Base-by-base conservation (phyloP, 2,888 invertebrate species). In the Melolontha melolontha region DNA sequence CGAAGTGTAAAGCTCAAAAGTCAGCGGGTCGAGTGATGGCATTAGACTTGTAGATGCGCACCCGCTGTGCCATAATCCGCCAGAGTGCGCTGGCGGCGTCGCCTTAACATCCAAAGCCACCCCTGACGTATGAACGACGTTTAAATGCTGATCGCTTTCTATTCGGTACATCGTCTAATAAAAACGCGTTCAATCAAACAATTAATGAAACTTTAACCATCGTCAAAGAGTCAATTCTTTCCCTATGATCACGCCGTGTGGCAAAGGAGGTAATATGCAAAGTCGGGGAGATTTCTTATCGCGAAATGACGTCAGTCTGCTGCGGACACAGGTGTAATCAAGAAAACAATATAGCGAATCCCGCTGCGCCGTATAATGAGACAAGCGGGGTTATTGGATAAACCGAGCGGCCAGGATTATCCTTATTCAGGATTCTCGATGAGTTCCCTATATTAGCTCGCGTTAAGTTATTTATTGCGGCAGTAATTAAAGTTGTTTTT, bases 41-140 rank as follows among this genome's bases (percentile, higher is more conserved):
- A 84, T 84, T 84, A 83, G 84, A 84, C 84, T 84, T 84, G 83
- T 81, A 84, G 84, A 84, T 84, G 83, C 75, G 77, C 78, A 69
- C 80, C 79, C 74, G 78, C 76, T 69, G 81, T 59, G 79, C 62
- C 70, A 74, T 80, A 80, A 80, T 79, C 80, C 80, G 73, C 67
- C 70, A 49, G 75, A 71, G 75, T 69, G 75, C 70, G 72, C 70
- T 41, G 63, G 66, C 72, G 70, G 72, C 72, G 73, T 73, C 71
- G 70, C 71, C 74, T 75, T 74, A 74, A 75, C 76, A 72, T 73
- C 69, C 70, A 70, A 71, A 73, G 73, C 73, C 71, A 71, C 70
- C 65, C 59, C 63, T 65, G 68, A 68, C 59, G 59, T 62, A 29
- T 47, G 34, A 47, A 47, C 59, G 59, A 59, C 59, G 59, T 66